Evolutionary conservation across 2,797 vertebrate species (phyloP), one percentile per base, ranked within the genome.

Genomic region (Enteromius argenteus): DNA sequence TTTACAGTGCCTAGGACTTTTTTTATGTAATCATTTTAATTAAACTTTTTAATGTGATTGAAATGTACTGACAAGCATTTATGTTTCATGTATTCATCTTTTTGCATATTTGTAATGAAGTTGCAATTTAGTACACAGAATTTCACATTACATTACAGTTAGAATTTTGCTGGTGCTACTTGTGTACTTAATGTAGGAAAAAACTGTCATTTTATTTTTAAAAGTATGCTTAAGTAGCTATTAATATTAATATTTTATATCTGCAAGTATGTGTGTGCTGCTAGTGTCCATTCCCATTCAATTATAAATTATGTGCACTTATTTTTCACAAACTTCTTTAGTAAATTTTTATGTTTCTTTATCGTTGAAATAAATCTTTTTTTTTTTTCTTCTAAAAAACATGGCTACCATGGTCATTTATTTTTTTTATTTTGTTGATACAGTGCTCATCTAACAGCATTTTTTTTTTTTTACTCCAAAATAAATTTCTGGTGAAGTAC

Each of bases 401-500:
- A 49, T 35, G 19, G 15, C 27, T 35, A 51, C 17, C 4, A 56
- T 23, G 49, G 49, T 8, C 2, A 5, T 35, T 4, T 35, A 4
- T 35, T 77, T 62, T 77, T 19, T 44, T 2, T 0, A 60, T 60
- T 1, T 14, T 60, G n/a, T 60, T 46, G 4, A 35, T 68, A 53
- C 9, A 13, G 7, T 80, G 13, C 30, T 53, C 30, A 53, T 23
- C 64, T 17, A 51, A 3, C 5, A 51, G 27, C 32, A 53, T 3
- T 60, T n/a, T 56, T 11, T 56, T n/a, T 32, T 39, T 32, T 30
- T 67, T 44, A 19, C 7, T 1, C 11, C 14, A 32, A 49, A 42
- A 64, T 14, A 37, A 6, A 73, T 44, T 51, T 64, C 9, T 35
- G 17, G 4, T 53, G 81, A 76, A 77, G n/a, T 19, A 77, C 69